Evolutionary conservation across 2,113 vertebrate genomes (phyloP), one percentile per base, ranked within the genome.

Genomic region (Eira barbara): DNA sequence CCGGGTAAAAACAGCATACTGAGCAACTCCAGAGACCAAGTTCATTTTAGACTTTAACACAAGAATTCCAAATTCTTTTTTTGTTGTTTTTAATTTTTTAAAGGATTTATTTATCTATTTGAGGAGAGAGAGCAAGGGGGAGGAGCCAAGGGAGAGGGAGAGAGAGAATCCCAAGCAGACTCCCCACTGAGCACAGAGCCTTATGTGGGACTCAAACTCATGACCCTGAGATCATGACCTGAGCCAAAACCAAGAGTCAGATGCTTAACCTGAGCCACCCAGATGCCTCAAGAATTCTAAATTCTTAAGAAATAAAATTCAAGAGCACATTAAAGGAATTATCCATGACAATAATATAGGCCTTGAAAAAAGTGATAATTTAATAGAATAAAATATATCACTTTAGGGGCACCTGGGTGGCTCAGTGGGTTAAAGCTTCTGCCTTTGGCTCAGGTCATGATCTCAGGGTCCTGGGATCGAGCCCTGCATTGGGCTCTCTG

Each of bases 251-350:
- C 18, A 69, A 36, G 67, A 69, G 17, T 69, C 34, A 36, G 67
- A 69, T 69, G 8, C 34, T 36, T 34, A 69, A 69, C 67, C 18
- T 69, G 67, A 69, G n/a, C 34, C 18, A 69, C 67, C 34, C 34
- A 69, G 34, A 7, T 69, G 17, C 65, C 17, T 36, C 8, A 21
- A 36, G 13, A 57, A 91, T 80, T 69, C 78, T 78, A 67, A 89
- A 89, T 67, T 84, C 27, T 76, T 59, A 93, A 69, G 67, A 76
- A 95, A 71, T 52, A 79, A 89, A 92, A 97, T 71, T 81, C 3
- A 57, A 86, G 47, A 67, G 34, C 31, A 87, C 27, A 34, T 27
- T 55, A 47, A 69, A 63, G n/a, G 25, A 91, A n/a, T 20, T 73
- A 57, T 42, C 15, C 13, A 63, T 39, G 17, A 55, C 61, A 27